Evolutionary conservation across 2,113 vertebrate genomes (phyloP), one percentile per base, ranked within the genome.

Genomic region (Noturus placidus): DNA sequence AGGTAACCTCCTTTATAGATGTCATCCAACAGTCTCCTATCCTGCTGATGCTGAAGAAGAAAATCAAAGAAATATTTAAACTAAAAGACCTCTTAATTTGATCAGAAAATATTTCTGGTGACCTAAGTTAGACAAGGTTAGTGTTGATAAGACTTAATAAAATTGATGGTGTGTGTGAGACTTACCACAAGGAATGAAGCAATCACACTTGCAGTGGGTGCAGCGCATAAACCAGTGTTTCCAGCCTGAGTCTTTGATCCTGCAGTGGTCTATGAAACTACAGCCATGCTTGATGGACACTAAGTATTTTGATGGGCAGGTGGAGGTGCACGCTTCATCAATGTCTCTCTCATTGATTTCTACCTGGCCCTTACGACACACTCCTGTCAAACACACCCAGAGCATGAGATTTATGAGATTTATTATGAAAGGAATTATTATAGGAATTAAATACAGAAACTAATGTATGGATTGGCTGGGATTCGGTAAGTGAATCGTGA

Each of bases 191-290:
- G 94, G 93, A 35, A 95, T 69, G 30, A 95, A 92, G 76, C 96
- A 97, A 91, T 97, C 95, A 0, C 96, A 97, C 91, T 96, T 93
- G 0, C 96, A 97, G 56, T 93, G 61, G 38, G 95, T 90, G 0
- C 96, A 97, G 90, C 92, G 93, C 57, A 91, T 77, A 88, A 96
- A 95, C 95, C 96, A 97, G 27, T 93, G 92, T 11, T 94, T 94
- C 96, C 96, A 97, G 91, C 94, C 94, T 0, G 92, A 92, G 52
- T 82, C 88, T 90, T 96, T 97, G 89, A 95, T 93, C 77, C 87
- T 90, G 27, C 96, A 97, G 93, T 93, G 93, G 0, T 96, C 93
- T 67, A 97, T 93, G 86, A 90, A 92, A 86, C 90, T 82, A 91
- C 96, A 97, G 89, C 94, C 94, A 0, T 2, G 94, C 35, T 92